phyloP scores from a whole-genome alignment of 2,113 vertebrate genomes.

The Crypturellus undulatus region DNA sequence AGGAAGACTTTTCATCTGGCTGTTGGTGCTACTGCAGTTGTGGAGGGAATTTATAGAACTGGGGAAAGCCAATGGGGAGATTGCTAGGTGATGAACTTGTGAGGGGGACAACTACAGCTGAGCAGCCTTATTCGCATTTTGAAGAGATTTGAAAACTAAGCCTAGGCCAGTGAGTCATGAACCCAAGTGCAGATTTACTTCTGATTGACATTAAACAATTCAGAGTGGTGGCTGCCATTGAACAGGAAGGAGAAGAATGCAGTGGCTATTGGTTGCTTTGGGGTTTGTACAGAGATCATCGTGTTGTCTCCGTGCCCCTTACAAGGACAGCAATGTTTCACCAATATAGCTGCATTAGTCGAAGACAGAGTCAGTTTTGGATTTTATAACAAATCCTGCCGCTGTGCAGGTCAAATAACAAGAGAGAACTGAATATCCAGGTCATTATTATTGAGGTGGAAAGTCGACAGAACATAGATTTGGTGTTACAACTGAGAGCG shows the following conservation, averaged over 20 bases:
- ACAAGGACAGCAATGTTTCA: background rate
- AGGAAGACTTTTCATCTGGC: background rate
- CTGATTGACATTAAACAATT: background rate
- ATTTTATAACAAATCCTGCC: background rate
- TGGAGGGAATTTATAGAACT: background rate
- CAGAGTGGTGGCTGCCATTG: background rate
- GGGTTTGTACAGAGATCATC: background rate
- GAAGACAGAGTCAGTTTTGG: background rate
- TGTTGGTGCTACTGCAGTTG: background rate
- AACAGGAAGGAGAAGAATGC: background rate
- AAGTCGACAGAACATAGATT: background rate
- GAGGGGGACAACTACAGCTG: background rate
- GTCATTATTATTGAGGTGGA: background rate
- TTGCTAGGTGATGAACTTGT: background rate
- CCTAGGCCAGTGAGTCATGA: background rate
- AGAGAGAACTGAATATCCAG: background rate
- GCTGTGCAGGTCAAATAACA: background rate
- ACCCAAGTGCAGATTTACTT: background rate
- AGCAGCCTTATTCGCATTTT: background rate
- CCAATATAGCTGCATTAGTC: background rate
- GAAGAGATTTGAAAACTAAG: background rate
- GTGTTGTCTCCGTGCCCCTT: background rate
- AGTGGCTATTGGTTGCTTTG: background rate
- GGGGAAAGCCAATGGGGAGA: background rate
- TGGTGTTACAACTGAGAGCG: background rate